These are phyloP conservation scores for Syngnathus floridae DNA, from an alignment of 2,113 vertebrate genomes.

Conservation along the genomic window DNA sequence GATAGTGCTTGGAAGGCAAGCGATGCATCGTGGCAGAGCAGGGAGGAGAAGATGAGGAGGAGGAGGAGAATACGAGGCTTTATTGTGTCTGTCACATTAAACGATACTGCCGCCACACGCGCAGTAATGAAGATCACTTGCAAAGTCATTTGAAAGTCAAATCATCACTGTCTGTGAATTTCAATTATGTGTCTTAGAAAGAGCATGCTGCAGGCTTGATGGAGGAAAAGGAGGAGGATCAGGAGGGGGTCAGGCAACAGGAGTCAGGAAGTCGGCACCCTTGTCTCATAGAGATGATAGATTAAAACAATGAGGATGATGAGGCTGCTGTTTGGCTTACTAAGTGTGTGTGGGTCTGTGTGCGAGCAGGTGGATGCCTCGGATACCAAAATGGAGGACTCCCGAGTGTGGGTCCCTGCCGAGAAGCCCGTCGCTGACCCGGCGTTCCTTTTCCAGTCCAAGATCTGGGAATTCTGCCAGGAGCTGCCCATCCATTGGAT, in stretches of 20 bases:
- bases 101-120: slow-evolving; percentile 56
- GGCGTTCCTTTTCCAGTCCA: slow-evolving; percentile 69
- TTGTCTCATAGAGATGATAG: slow-evolving; percentile 47
- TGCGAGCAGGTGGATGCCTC: slow-evolving; percentile 46
- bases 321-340: slow-evolving; percentile 25
- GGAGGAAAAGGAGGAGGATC: slow-evolving; percentile 1
- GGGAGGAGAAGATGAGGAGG: slow-evolving; percentile 3
- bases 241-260: slow-evolving; percentile 32
- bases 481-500: slow-evolving; percentile 76
- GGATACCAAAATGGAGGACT: slow-evolving; percentile 64
- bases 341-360: slow-evolving; percentile 18
- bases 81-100: slow-evolving; percentile 67
- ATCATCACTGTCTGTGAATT: slow-evolving; percentile 63
- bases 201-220: slow-evolving; percentile 43
- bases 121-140: slow-evolving; percentile 63
- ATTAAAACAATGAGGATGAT: slow-evolving; percentile 43
- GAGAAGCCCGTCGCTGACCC: slow-evolving; percentile 68
- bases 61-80: slow-evolving; percentile 39
- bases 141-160: slow-evolving; percentile 72
- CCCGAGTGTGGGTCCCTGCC: slow-evolving; percentile 71
- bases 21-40: slow-evolving; percentile 24
- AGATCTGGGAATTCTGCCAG: slow-evolving; percentile 75
- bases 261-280: slow-evolving; percentile 50
- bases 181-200: slow-evolving; percentile 59
- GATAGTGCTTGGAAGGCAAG: slow-evolving; percentile 55